Conservation (phyloP, 2,888 invertebrate genomes). For the Chydorus sphaericus region DNA sequence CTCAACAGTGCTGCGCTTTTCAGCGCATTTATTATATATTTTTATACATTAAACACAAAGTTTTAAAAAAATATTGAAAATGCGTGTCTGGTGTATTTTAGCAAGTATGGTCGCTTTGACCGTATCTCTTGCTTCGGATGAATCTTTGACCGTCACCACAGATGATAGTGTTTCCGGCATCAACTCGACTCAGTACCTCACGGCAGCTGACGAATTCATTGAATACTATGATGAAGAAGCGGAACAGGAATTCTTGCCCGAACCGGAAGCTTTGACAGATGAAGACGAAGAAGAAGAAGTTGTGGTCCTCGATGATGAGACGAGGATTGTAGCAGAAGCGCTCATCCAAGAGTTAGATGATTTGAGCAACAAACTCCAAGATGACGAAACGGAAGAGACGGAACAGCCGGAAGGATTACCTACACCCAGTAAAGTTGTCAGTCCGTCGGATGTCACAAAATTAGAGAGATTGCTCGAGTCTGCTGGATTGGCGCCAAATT, state of each 20-base stretch:
- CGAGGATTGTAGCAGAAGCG: constrained; percentile 1
- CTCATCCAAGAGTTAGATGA: constrained; percentile 7
- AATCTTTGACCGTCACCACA: background rate
- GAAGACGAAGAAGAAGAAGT: constrained; percentile 6
- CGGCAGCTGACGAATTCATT: background rate
- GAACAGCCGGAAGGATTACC: no score
- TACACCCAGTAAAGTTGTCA: background rate
- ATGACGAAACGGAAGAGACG: background rate
- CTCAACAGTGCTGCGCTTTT: background rate
- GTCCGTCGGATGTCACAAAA: background rate
- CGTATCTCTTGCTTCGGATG: background rate
- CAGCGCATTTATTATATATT: background rate
- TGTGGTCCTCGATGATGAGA: constrained; percentile 5
- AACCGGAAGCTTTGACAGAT: background rate
- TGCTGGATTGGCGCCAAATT: background rate
- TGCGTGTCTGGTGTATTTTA: background rate
- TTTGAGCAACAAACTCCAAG: background rate
- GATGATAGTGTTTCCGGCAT: background rate
- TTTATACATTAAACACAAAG: no score
- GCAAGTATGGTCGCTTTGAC: background rate
- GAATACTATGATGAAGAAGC: background rate
- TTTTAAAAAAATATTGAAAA: no score
- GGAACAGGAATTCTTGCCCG: background rate
- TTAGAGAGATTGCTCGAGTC: background rate
- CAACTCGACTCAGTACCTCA: background rate